A percentile compares a stretch with the other conserved stretches of the same genome.
Conservation (phyloP, 2,797 vertebrate species). For the Crossoptilon crossoptilon region DNA sequence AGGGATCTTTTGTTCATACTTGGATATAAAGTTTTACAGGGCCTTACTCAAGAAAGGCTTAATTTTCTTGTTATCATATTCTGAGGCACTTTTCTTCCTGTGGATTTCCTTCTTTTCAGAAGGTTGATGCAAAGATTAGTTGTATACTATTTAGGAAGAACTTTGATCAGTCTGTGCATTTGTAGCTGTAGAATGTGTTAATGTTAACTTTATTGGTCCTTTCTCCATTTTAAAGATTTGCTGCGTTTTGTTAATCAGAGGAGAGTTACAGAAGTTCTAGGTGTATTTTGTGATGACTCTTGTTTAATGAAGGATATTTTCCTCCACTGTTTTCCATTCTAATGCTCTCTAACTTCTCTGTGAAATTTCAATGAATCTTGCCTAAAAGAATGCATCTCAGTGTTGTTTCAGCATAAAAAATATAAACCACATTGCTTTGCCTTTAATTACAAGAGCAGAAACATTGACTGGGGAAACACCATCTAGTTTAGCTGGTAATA, state of each 20-base stretch:
- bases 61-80: not conserved
- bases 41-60: not conserved
- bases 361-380: not conserved
- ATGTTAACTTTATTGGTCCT: not conserved
- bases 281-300: not conserved
- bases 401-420: not conserved
- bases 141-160: not conserved
- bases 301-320: rapidly evolving
- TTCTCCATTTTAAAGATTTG: not conserved
- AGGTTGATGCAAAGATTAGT: not conserved
- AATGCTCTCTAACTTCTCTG: not conserved
- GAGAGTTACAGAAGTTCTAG: not conserved
- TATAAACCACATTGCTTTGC: not conserved
- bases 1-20: not conserved
- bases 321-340: not conserved
- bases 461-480: not conserved
- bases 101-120: not conserved
- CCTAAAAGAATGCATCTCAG: not conserved
- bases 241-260: not conserved
- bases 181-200: not conserved
- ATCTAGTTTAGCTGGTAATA: not conserved
- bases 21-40: not conserved
- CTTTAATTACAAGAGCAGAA: not conserved
- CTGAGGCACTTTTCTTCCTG: not conserved
- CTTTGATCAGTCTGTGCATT: not conserved